These are phyloP conservation scores for Thinocorus orbignyianus DNA, from an alignment of 2,113 vertebrate species.

Conservation along the genomic window DNA sequence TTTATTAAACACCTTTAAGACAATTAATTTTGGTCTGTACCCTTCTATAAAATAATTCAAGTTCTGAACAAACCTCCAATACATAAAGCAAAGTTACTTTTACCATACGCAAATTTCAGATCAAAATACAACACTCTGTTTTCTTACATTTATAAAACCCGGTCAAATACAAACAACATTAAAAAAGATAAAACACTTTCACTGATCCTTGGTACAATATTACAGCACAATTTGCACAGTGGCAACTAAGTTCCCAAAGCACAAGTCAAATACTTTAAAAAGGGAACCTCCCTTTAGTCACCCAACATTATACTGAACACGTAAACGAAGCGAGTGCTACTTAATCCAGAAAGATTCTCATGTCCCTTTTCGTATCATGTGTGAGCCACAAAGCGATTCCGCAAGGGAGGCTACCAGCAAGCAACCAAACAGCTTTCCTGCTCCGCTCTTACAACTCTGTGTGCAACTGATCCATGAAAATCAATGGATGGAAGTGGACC, in stretches of 20 bases:
- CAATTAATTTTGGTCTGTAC: constrained; percentile 76
- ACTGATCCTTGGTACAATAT: constrained; percentile 75
- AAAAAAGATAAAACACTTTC: constrained; percentile 82
- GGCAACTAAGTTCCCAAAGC: constrained; percentile 58
- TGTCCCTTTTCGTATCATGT: not conserved
- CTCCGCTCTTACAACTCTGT: not conserved
- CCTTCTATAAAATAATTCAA: constrained; percentile 84
- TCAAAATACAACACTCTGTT: constrained; percentile 84
- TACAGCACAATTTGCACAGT: constrained; percentile 73
- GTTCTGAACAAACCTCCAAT: constrained; percentile 79
- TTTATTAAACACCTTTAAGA: constrained; percentile 79
- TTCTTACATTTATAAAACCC: constrained; percentile 82
- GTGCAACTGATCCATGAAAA: constrained; percentile 45
- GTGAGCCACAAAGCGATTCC: constrained; percentile 46
- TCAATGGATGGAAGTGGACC: constrained; percentile 22
- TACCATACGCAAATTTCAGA: constrained; percentile 80
- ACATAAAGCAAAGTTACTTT: constrained; percentile 80
- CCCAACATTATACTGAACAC: constrained; percentile 28
- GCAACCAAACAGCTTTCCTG: constrained; percentile 15
- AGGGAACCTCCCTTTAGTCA: constrained; percentile 26
- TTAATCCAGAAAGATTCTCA: constrained; percentile 27
- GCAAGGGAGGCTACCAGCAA: constrained; percentile 40
- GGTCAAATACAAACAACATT: constrained; percentile 80
- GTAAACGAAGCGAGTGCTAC: constrained; percentile 62
- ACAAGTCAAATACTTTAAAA: constrained; percentile 52